Conservation (phyloP, 2,797 vertebrate genomes). For the Propithecus perrieri region DNA sequence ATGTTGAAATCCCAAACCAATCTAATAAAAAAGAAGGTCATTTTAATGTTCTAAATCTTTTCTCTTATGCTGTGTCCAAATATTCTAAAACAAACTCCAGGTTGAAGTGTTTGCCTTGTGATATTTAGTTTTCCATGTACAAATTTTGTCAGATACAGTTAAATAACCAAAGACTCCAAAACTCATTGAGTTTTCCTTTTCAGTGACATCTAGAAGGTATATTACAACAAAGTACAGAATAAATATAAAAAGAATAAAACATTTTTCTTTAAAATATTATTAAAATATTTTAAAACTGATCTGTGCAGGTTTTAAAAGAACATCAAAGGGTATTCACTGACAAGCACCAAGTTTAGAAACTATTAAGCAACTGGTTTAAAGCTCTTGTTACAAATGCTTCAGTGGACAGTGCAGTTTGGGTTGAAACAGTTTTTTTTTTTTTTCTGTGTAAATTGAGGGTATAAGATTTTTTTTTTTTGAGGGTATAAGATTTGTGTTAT, state of each 20-base stretch:
- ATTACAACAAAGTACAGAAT: background rate
- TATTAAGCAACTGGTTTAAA: conserved; percentile 43
- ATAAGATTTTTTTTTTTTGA: background rate
- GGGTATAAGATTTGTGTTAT: background rate
- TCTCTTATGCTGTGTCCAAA: background rate
- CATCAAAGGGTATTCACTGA: conserved; percentile 51
- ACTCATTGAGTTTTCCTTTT: background rate
- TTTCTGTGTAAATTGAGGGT: background rate
- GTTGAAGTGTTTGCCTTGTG: background rate
- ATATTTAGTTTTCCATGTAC: background rate
- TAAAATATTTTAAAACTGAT: conserved; percentile 43
- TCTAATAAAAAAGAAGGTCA: background rate
- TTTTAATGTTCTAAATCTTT: background rate
- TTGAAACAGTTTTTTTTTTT: background rate
- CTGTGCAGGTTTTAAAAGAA: conserved; percentile 57
- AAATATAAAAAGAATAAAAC: conserved; percentile 25
- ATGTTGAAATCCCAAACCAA: background rate
- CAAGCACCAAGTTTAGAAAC: background rate
- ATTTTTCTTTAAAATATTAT: background rate
- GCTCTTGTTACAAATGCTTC: background rate
- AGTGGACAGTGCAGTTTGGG: background rate
- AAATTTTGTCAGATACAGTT: background rate
- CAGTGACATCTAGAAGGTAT: background rate
- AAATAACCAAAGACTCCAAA: background rate
- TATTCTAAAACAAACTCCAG: background rate